phyloP scores from a whole-genome alignment of 2,113 vertebrate genomes.

The Rhynchopsitta pachyrhyncha region DNA sequence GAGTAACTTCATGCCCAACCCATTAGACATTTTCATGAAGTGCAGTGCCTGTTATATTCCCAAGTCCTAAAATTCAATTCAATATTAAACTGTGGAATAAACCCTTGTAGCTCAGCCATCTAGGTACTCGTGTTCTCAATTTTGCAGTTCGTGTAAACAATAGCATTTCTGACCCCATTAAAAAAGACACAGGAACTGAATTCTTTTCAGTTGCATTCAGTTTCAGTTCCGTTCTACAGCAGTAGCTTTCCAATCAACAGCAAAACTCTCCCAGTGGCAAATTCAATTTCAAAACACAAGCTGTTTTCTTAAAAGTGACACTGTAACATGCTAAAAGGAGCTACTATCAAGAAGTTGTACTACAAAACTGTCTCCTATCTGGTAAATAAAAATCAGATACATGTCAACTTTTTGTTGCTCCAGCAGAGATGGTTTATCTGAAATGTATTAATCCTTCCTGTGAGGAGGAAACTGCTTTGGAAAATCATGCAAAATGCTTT shows the following conservation, averaged over 20 bases:
- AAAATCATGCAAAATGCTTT: conserved; percentile 26
- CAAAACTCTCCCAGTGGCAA: neutral
- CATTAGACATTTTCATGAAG: neutral
- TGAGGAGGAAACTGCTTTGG: neutral
- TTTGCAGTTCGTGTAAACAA: neutral
- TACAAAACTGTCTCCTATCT: neutral
- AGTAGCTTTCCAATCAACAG: conserved; percentile 2
- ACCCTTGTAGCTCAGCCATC: neutral
- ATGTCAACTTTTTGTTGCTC: conserved; percentile 19
- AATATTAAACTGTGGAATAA: neutral
- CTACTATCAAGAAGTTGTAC: neutral
- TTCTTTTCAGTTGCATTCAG: neutral
- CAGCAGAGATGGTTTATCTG: conserved; percentile 19
- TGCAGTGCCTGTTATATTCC: neutral
- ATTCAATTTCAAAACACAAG: conserved; percentile 8
- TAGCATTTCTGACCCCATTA: neutral
- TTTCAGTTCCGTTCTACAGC: neutral
- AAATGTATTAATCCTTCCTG: conserved; percentile 14
- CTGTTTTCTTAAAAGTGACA: neutral
- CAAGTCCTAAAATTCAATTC: neutral
- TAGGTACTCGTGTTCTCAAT: neutral
- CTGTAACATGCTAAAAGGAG: neutral
- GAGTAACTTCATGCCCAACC: neutral
- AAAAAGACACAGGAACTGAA: neutral
- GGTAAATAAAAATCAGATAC: conserved; percentile 13